phyloP scores from a whole-genome alignment of 2,888 invertebrate genomes.

The Lepas anatifera region DNA sequence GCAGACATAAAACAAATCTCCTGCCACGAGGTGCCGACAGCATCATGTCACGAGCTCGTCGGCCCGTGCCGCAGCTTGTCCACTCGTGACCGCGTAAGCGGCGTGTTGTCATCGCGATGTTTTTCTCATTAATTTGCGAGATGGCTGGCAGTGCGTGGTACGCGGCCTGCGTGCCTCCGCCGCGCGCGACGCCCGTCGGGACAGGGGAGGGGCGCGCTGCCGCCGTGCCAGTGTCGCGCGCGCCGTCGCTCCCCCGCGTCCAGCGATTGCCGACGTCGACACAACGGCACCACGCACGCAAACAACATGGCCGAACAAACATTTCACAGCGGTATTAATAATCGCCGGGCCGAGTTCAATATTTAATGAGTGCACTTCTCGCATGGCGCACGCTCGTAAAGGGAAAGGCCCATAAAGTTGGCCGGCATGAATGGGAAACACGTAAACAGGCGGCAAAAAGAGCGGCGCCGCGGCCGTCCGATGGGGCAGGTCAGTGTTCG shows the following conservation, averaged over 20 bases:
- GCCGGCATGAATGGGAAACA: slow-evolving; percentile 10
- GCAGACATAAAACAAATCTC: too few relatives aligned
- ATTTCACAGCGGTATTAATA: slow-evolving; percentile 13
- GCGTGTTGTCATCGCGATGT: too few relatives aligned
- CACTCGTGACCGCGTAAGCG: too few relatives aligned
- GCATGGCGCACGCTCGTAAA: slow-evolving; percentile 13
- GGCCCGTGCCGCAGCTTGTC: too few relatives aligned
- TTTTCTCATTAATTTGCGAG: too few relatives aligned
- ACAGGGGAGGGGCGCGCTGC: background rate
- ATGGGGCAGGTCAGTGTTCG: background rate
- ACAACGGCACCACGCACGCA: background rate
- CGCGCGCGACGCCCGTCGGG: too few relatives aligned
- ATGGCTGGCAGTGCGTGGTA: too few relatives aligned
- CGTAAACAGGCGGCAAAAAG: slow-evolving; percentile 12
- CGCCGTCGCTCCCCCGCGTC: background rate
- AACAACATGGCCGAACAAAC: background rate
- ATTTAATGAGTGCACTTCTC: slow-evolving; percentile 12
- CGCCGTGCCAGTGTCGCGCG: background rate
- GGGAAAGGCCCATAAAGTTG: slow-evolving; percentile 11
- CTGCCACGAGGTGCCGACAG: too few relatives aligned
- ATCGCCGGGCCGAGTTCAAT: slow-evolving; percentile 12
- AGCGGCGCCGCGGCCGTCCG: background rate
- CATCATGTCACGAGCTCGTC: too few relatives aligned
- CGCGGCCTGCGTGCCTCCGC: too few relatives aligned
- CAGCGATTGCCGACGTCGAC: background rate